These are phyloP conservation scores for Lipotes vexillifer DNA, from an alignment of 2,113 vertebrate genomes.

Conservation along the genomic window DNA sequence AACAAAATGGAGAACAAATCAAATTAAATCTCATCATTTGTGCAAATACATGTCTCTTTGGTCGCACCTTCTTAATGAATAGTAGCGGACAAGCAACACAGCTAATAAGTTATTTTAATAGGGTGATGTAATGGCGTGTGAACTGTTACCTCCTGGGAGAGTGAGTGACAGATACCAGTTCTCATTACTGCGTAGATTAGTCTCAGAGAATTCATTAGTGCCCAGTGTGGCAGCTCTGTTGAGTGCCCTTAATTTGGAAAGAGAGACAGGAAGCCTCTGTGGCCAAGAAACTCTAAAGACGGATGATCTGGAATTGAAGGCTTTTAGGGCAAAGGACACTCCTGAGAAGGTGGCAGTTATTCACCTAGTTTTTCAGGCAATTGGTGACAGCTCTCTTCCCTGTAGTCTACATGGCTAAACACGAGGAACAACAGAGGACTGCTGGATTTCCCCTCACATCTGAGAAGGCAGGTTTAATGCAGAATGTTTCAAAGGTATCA, in stretches of 20 bases:
- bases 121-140: slow-evolving; percentile 40
- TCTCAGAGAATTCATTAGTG: slow-evolving; percentile 61
- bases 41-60: slow-evolving; percentile 54
- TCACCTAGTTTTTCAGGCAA: slow-evolving; percentile 55
- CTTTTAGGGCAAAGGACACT: slow-evolving; percentile 65
- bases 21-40: slow-evolving; percentile 52
- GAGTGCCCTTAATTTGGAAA: slow-evolving; percentile 61
- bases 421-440: background rate
- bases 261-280: slow-evolving; percentile 69
- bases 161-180: slow-evolving; percentile 59
- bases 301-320: slow-evolving; percentile 68
- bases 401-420: background rate
- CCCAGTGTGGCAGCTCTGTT: slow-evolving; percentile 50
- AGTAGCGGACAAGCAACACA: slow-evolving; percentile 49
- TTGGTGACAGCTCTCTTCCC: slow-evolving; percentile 29
- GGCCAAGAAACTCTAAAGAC: slow-evolving; percentile 65
- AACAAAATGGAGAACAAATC: slow-evolving; percentile 49
- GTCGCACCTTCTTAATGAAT: slow-evolving; percentile 64
- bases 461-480: background rate
- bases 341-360: slow-evolving; percentile 59
- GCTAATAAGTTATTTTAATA: slow-evolving; percentile 74
- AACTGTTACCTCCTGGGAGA: slow-evolving; percentile 63
- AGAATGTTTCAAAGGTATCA: background rate
- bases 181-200: slow-evolving; percentile 67
- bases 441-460: background rate